These are phyloP conservation scores for Lissocephala sabroskyi DNA, from an alignment of 2,888 invertebrate species.

Conservation along the genomic window DNA sequence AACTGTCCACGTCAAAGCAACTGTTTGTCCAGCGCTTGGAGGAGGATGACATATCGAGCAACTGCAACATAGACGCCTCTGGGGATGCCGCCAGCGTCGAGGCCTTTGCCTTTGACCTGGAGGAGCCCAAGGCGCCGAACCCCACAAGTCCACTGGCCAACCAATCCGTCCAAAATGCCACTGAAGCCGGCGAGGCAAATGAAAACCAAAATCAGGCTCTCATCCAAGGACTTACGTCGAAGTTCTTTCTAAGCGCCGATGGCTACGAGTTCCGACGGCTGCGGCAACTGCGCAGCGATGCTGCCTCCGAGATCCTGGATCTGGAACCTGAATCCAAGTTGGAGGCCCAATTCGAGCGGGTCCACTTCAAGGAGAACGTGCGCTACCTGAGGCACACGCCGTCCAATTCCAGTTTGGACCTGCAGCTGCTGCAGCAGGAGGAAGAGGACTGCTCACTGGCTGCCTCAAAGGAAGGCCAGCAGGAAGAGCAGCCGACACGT, in stretches of 20 bases:
- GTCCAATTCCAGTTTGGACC: slow-evolving; percentile 64
- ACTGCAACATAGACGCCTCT: slow-evolving; percentile 33
- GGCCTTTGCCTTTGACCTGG: slow-evolving; percentile 9
- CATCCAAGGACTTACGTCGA: slow-evolving; percentile 33
- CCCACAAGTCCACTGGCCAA: background rate
- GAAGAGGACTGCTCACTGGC: background rate
- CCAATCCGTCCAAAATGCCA: slow-evolving; percentile 36
- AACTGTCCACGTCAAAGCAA: slow-evolving; percentile 62
- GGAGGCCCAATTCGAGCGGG: slow-evolving; percentile 65
- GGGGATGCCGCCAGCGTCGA: slow-evolving; percentile 20
- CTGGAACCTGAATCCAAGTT: slow-evolving; percentile 16
- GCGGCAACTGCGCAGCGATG: slow-evolving; percentile 33
- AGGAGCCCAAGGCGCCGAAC: slow-evolving; percentile 1
- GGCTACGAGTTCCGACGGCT: slow-evolving; percentile 43
- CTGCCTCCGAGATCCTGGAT: slow-evolving; percentile 32
- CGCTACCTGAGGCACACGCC: slow-evolving; percentile 70
- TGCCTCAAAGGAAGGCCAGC: slow-evolving; percentile 9
- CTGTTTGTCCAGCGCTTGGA: slow-evolving; percentile 60
- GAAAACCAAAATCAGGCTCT: slow-evolving; percentile 2
- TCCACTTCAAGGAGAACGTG: slow-evolving; percentile 67
- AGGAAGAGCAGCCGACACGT: slow-evolving; percentile 15
- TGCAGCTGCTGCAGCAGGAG: slow-evolving; percentile 16
- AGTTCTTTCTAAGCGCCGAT: slow-evolving; percentile 37
- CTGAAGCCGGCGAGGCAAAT: background rate
- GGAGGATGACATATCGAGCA: slow-evolving; percentile 58